A percentile compares a stretch with the other conserved stretches of the same genome.
Conservation (phyloP, 2,797 vertebrate species). For the Enteromius radiatus region DNA sequence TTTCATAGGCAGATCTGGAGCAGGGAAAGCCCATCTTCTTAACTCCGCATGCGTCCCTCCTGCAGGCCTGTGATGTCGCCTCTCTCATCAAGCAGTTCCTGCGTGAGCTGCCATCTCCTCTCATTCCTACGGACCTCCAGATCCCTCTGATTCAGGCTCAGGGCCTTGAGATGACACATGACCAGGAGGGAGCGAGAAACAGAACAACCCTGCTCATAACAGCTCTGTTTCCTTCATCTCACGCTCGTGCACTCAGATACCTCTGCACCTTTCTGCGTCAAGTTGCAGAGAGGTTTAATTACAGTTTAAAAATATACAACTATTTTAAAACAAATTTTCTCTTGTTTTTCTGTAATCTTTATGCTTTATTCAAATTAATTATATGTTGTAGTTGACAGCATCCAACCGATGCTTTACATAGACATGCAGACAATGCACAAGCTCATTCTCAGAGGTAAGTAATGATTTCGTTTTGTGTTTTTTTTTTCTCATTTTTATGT, state of each 20-base stretch:
- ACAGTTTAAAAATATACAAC: neutral
- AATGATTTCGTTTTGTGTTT: neutral
- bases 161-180: slow-evolving; percentile 44
- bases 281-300: slow-evolving; percentile 60
- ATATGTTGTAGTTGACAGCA: neutral
- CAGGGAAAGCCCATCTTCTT: slow-evolving; percentile 55
- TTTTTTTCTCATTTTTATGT: neutral
- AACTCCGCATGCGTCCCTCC: slow-evolving; percentile 42
- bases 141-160: slow-evolving; percentile 69
- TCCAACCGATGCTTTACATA: neutral
- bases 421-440: neutral
- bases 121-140: slow-evolving; percentile 67
- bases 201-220: slow-evolving; percentile 61
- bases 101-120: slow-evolving; percentile 66
- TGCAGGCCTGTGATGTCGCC: slow-evolving; percentile 70
- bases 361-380: neutral
- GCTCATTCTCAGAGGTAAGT: neutral
- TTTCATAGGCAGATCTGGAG: slow-evolving; percentile 60
- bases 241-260: slow-evolving; percentile 61
- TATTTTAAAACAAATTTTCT: neutral
- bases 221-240: slow-evolving; percentile 63
- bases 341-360: neutral
- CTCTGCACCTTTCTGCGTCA: slow-evolving; percentile 67
- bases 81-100: slow-evolving; percentile 73
- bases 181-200: slow-evolving; percentile 37